These are phyloP conservation scores for Oryctolagus cuniculus DNA, from an alignment of 2,113 vertebrate genomes.

Conservation along the genomic window DNA sequence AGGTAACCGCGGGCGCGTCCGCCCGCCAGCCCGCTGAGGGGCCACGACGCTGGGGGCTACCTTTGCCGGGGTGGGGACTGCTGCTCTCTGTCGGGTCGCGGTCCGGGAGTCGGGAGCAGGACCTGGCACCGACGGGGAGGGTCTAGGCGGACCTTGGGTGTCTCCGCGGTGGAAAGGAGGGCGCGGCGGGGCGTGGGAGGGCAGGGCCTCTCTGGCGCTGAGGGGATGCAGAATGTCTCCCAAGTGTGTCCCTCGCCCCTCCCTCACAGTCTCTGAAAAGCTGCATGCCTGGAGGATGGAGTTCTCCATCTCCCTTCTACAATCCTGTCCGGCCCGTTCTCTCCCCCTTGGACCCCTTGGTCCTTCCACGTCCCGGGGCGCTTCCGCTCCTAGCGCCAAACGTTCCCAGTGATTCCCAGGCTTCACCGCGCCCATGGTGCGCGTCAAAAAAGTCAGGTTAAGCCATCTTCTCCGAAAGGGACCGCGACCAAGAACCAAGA, in stretches of 20 bases:
- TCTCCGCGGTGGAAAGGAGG: background rate
- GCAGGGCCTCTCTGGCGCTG: background rate
- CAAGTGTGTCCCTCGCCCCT: background rate
- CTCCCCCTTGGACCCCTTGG: background rate
- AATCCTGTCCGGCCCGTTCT: too few species aligned
- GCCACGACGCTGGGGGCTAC: background rate
- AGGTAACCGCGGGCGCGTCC: conserved; percentile 79
- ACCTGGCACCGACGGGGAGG: background rate
- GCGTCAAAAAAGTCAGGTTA: background rate
- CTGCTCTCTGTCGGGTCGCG: background rate
- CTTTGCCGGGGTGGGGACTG: background rate
- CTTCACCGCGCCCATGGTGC: background rate
- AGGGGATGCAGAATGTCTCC: background rate
- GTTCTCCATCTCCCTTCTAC: background rate
- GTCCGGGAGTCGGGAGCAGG: background rate
- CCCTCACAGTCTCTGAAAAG: background rate
- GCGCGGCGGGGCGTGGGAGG: background rate
- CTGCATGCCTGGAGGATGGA: background rate
- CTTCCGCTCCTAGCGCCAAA: too few species aligned
- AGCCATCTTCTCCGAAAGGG: background rate
- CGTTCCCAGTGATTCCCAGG: background rate
- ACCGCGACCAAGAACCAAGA: background rate
- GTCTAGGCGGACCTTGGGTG: background rate
- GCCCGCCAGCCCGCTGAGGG: rapidly evolving
- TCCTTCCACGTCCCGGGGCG: background rate